These are phyloP conservation scores for Aplochiton taeniatus DNA, from an alignment of 2,797 vertebrate genomes.

Conservation along the genomic window DNA sequence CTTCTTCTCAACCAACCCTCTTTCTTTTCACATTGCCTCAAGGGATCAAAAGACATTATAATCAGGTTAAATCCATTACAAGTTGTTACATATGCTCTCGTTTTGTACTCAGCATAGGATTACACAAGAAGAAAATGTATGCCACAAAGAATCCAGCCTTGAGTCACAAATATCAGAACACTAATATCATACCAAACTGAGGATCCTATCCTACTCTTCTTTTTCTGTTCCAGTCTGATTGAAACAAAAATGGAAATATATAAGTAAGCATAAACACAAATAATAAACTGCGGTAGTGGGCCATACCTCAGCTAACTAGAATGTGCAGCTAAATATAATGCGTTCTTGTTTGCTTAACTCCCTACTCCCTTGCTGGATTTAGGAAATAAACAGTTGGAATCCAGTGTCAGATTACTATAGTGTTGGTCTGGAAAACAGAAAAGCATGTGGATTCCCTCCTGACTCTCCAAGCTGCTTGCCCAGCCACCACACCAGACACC, in stretches of 20 bases:
- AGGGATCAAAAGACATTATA: slow-evolving; percentile 74
- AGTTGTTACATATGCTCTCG: slow-evolving; percentile 59
- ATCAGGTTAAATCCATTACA: slow-evolving; percentile 72
- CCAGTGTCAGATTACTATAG: slow-evolving; percentile 65
- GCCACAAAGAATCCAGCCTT: neutral
- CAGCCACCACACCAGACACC: slow-evolving; percentile 86
- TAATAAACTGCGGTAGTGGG: slow-evolving; percentile 15
- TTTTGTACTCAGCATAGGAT: slow-evolving; percentile 64
- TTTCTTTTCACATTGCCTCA: slow-evolving; percentile 63
- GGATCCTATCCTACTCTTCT: no score
- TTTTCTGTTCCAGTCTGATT: slow-evolving; percentile 40
- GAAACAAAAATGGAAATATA: neutral
- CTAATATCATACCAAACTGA: no score
- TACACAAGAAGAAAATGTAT: slow-evolving; percentile 39
- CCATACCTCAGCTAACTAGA: slow-evolving; percentile 29
- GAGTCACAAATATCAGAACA: no score
- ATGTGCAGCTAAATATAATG: slow-evolving; percentile 21
- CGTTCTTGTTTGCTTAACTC: slow-evolving; percentile 47
- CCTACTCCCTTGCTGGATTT: slow-evolving; percentile 50
- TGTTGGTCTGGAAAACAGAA: slow-evolving; percentile 82
- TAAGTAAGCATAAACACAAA: neutral
- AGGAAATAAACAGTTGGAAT: slow-evolving; percentile 54
- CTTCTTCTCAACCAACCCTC: slow-evolving; percentile 71
- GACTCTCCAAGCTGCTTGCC: slow-evolving; percentile 86
- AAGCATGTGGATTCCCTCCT: slow-evolving; percentile 84